Base-by-base conservation (phyloP, 2,888 invertebrate genomes). In the Ganaspis brasiliensis region DNA sequence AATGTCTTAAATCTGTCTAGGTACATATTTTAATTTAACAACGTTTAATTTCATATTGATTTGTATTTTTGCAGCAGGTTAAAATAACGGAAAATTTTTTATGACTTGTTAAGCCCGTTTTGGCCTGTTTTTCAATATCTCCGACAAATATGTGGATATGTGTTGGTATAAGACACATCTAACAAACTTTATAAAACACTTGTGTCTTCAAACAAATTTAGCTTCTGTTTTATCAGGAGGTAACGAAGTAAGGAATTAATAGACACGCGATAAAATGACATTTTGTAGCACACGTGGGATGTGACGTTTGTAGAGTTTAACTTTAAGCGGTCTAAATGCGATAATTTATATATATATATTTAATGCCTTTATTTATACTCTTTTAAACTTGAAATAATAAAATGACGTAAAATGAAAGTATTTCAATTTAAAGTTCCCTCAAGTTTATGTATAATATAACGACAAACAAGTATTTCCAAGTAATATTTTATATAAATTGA, bases 221-320 rank as follows among this genome's bases (percentile, higher is more conserved):
- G 5, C 16, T 2, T 35, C 35, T 21, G 12, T 19, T 5, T 8
- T 8, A 52, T n/a, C 9, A 19, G 52, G 19, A 40, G 5, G 14
- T 40, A 24, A n/a, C 1, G 6, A 9, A 14, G 57, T n/a, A 3
- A 16, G 19, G 14, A 57, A 57, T 24, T 37, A 63, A 24, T 21
- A 19, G 12, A 19, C 9, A 61, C 6, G 19, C 21, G 37, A 63
- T 21, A 63, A 63, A 14, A 40, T 37, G 40, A n/a, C 37, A 19
- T 37, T 37, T 61, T 35, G 10, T 19, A 35, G 12, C 9, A 37
- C 61, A 61, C 61, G 61, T 61, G 61, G 12, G 35, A 45, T n/a
- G 14, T 19, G 19, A 19, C 19, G 19, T 37, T 37, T 37, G 16
- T 45, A 45, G 14, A 14, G 1, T 12, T 14, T 19, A n/a, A n/a